A percentile compares a stretch with the other conserved stretches of the same genome.
These are phyloP conservation scores for Diachasma alloeum DNA, from an alignment of 1,140 invertebrate genomes.

Conservation along the genomic window DNA sequence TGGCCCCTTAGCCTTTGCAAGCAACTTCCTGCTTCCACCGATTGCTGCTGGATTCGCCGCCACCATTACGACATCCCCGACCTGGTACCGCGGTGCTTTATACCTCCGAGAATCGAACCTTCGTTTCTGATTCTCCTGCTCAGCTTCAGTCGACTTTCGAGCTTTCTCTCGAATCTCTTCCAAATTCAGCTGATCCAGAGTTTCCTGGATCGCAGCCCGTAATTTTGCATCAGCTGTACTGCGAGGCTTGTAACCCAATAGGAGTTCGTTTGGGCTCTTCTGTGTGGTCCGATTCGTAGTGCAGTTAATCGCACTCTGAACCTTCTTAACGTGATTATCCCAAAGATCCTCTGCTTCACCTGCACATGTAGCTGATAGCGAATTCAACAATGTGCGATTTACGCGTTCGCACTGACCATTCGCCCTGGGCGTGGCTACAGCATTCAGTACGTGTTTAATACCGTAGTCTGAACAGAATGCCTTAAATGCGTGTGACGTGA, in stretches of 20 bases:
- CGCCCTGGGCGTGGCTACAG: constrained; percentile 42
- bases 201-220: constrained; percentile 23
- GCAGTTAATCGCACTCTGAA: constrained; percentile 45
- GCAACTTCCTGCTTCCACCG: constrained; percentile 26
- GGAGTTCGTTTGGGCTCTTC: constrained; percentile 47
- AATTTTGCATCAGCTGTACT: constrained; percentile 30
- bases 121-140: not conserved
- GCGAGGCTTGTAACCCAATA: constrained; percentile 37
- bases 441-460: constrained; percentile 42
- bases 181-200: constrained; percentile 30
- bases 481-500: constrained; percentile 34
- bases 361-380: constrained; percentile 33
- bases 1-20: constrained; percentile 34
- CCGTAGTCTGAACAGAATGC: constrained; percentile 30
- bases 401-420: constrained; percentile 47
- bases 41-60: not conserved
- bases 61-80: not conserved
- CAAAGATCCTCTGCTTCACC: constrained; percentile 36
- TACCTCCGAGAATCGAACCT: not conserved
- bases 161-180: constrained; percentile 8
- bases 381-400: constrained; percentile 38
- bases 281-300: constrained; percentile 35
- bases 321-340: constrained; percentile 36
- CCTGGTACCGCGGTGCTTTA: not conserved
- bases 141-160: not conserved